Evolutionary conservation across 2,797 vertebrate genomes (phyloP), one percentile per base, ranked within the genome.

Genomic region (Pseudocheirus occidentalis): DNA sequence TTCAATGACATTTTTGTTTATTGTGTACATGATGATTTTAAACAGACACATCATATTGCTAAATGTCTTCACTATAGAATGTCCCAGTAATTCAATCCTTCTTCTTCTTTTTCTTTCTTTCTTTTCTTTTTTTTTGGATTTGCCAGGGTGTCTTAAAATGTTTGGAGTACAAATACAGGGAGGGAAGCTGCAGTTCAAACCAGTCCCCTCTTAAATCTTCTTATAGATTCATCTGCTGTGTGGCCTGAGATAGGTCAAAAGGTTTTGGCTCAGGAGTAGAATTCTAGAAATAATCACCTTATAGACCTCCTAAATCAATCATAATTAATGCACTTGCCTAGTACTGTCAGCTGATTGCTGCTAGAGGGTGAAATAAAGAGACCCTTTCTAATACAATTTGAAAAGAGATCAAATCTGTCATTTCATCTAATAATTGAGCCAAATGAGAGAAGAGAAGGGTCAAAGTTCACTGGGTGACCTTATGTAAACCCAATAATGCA

Each of bases 231-330:
- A 98, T 99, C 99, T 98, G 98, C 98, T 99, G 98, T 99, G 99
- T 99, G 99, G 99, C 99, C 99, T 99, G 98, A 99, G 98, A 99
- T 98, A 98, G 99, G 99, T 99, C 99, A 99, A 98, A 98, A 99
- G 99, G 99, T 99, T 99, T 99, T 97, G 94, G 97, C 98, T 98
- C 97, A 98, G 98, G 99, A 99, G 99, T 98, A 99, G 99, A 99
- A 99, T 99, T 99, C 99, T 99, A 99, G 99, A 99, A 99, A 99
- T 99, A 99, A 99, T 99, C 99, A 99, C 99, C 99, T 99, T 99
- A 98, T 98, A 99, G 99, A 99, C 98, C 98, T 98, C 98, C 98
- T 99, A 99, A 99, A 99, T 99, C 99, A 99, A 99, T 99, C 99
- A 99, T 99, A 99, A 99, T 99, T 99, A 99, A 99, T 99, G 99